These are phyloP conservation scores for Danio choprae DNA, from an alignment of 2,797 vertebrate genomes.

Conservation along the genomic window DNA sequence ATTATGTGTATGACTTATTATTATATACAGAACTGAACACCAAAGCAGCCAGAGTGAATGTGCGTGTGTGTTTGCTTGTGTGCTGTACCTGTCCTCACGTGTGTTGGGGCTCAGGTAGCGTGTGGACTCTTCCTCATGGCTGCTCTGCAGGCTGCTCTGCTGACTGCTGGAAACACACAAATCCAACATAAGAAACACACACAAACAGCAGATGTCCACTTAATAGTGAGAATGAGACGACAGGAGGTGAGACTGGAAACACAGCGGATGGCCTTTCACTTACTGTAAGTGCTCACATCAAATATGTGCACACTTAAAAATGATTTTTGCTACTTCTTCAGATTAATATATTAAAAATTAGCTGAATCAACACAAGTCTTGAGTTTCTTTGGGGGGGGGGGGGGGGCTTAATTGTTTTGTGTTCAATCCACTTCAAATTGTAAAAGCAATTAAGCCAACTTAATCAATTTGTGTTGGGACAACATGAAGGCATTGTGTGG, in stretches of 20 bases:
- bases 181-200: neutral
- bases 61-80: no score
- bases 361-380: no score
- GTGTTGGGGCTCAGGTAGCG: slow-evolving; percentile 79
- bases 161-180: slow-evolving; percentile 72
- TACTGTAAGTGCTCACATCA: neutral
- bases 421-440: no score
- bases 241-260: neutral
- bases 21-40: neutral
- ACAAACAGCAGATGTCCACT: neutral
- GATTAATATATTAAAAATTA: no score
- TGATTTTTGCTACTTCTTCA: no score
- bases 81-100: slow-evolving; percentile 75
- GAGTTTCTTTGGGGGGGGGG: no score
- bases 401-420: no score
- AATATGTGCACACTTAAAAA: no score
- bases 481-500: no score
- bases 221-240: slow-evolving; percentile 6
- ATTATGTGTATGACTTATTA: no score
- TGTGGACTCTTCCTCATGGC: slow-evolving; percentile 79
- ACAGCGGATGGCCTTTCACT: neutral
- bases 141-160: slow-evolving; percentile 84
- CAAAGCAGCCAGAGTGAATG: neutral
- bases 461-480: no score
- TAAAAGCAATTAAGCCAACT: no score